These are phyloP conservation scores for Pectinophora gossypiella DNA, from an alignment of 1,140 invertebrate species.

Conservation along the genomic window DNA sequence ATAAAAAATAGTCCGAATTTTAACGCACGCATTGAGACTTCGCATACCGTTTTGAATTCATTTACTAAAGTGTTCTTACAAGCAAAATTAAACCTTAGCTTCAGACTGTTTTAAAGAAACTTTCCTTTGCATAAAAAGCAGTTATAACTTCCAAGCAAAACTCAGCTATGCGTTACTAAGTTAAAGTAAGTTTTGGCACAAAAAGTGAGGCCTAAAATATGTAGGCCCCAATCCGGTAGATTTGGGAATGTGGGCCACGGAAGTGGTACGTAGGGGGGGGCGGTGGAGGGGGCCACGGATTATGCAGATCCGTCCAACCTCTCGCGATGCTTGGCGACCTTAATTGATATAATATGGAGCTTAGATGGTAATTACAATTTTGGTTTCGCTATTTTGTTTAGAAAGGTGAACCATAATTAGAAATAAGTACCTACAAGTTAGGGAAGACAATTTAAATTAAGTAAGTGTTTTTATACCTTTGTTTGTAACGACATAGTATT, in stretches of 20 bases:
- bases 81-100: conserved; percentile 19
- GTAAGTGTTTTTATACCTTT: no score
- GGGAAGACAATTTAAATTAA: no score
- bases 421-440: no score
- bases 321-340: no score
- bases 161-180: not conserved
- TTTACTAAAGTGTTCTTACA: conserved; percentile 17
- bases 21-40: conserved; percentile 31
- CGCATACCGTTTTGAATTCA: conserved; percentile 43
- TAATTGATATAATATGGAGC: no score
- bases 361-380: no score
- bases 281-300: conserved; percentile 17
- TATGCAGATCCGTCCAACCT: conserved; percentile 18
- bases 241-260: conserved; percentile 49
- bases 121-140: not conserved
- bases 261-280: conserved; percentile 32
- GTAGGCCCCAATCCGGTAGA: conserved; percentile 55
- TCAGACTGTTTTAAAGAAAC: not conserved
- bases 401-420: no score
- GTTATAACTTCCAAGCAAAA: not conserved
- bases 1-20: conserved; percentile 34
- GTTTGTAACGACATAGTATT: no score
- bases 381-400: no score
- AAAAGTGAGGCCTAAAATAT: conserved; percentile 37
- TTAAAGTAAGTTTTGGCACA: conserved; percentile 29